Conservation (phyloP, 2,797 vertebrate species). For the Aulostomus chinensis region DNA sequence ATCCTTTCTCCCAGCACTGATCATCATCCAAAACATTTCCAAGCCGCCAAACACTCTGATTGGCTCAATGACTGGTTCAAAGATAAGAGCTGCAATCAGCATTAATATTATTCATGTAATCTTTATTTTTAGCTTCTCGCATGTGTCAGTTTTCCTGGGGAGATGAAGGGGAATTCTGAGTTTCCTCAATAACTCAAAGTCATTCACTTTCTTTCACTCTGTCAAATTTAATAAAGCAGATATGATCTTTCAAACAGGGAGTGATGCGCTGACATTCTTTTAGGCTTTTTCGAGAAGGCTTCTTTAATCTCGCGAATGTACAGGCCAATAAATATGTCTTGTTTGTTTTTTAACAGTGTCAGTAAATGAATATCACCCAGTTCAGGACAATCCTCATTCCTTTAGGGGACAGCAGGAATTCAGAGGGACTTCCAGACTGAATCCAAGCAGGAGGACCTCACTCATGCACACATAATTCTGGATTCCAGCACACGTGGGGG, state of each 20-base stretch:
- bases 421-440: constrained; percentile 56
- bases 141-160: not conserved
- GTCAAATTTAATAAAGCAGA: constrained; percentile 11
- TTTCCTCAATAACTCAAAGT: not conserved
- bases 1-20: constrained; percentile 1
- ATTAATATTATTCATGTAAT: constrained; percentile 14
- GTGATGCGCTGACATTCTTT: not conserved
- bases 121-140: constrained; percentile 23
- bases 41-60: constrained; percentile 17
- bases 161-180: not conserved
- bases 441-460: constrained; percentile 45
- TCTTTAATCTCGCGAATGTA: constrained; percentile 7
- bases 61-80: constrained; percentile 27
- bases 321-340: constrained; percentile 9
- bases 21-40: constrained; percentile 18
- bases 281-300: constrained; percentile 27
- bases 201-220: not conserved
- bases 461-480: constrained; percentile 46
- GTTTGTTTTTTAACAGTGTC: not conserved
- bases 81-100: constrained; percentile 16
- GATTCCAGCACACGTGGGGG: constrained; percentile 36
- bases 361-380: constrained; percentile 51
- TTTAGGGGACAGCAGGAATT: constrained; percentile 40
- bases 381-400: constrained; percentile 36
- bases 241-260: not conserved